Conservation (phyloP, 2,888 invertebrate genomes). For the Omphaloscelis lunosa region DNA sequence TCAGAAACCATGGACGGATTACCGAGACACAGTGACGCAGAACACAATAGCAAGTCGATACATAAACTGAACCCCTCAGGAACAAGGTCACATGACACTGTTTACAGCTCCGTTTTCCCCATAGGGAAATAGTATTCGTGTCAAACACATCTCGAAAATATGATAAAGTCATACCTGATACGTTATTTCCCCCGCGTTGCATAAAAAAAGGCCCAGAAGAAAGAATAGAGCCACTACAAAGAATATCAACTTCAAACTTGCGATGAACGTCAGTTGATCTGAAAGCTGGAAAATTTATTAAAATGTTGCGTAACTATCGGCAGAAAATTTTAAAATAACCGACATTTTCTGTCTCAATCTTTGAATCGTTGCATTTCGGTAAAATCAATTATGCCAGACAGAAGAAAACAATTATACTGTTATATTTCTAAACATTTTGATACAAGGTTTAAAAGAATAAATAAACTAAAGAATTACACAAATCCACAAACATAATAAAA, state of each 20-base stretch:
- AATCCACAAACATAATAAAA: slow-evolving; percentile 34
- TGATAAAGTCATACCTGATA: slow-evolving; percentile 78
- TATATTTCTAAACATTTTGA: not conserved
- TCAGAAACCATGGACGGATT: slow-evolving; percentile 23
- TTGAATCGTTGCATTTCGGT: slow-evolving; percentile 24
- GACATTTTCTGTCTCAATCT: slow-evolving; percentile 27
- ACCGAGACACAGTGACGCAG: slow-evolving; percentile 18
- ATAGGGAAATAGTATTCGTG: slow-evolving; percentile 28
- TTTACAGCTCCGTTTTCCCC: slow-evolving; percentile 24
- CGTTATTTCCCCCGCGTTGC: slow-evolving; percentile 88
- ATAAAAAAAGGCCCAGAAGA: slow-evolving; percentile 83
- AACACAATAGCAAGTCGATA: slow-evolving; percentile 29
- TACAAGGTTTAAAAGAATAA: not conserved
- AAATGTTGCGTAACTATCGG: slow-evolving; percentile 10
- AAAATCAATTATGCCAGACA: not conserved
- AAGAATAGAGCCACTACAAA: slow-evolving; percentile 83
- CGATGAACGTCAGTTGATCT: slow-evolving; percentile 78
- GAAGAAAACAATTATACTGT: not conserved
- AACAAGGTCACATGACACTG: slow-evolving; percentile 32
- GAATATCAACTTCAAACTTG: slow-evolving; percentile 81
- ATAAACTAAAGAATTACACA: not conserved
- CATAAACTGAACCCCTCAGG: slow-evolving; percentile 17
- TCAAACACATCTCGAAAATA: slow-evolving; percentile 37
- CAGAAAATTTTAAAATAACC: slow-evolving; percentile 27
- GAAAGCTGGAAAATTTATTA: slow-evolving; percentile 76